These are phyloP conservation scores for Nycticorax nycticorax DNA, from an alignment of 2,113 vertebrate genomes.

Conservation along the genomic window DNA sequence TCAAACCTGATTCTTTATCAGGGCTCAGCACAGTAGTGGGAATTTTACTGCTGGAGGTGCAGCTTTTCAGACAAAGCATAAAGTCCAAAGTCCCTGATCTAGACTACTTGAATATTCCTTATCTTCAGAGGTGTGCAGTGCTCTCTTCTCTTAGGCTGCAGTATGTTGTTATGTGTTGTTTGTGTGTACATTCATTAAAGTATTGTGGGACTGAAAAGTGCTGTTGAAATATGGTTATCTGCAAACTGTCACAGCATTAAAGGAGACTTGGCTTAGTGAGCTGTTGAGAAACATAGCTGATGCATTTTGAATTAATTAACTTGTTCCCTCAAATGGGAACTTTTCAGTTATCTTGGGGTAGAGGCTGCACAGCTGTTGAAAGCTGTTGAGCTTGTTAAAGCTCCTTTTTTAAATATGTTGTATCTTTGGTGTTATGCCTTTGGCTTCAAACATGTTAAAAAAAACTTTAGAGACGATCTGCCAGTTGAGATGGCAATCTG, in stretches of 20 bases:
- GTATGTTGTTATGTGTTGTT: not conserved
- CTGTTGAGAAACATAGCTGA: not conserved
- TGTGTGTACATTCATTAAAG: not conserved
- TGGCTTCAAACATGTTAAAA: not conserved
- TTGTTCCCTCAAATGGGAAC: not conserved
- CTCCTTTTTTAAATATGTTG: not conserved
- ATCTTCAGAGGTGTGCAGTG: not conserved
- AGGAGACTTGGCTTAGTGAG: not conserved
- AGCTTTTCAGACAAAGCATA: not conserved
- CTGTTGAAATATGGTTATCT: not conserved
- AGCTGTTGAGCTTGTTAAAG: not conserved
- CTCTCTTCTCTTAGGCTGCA: not conserved
- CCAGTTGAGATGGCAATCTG: slow-evolving; percentile 13
- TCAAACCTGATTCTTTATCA: slow-evolving; percentile 26
- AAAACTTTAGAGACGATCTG: not conserved
- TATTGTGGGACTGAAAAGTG: not conserved
- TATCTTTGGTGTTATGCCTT: not conserved
- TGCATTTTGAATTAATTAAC: not conserved
- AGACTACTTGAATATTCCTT: not conserved
- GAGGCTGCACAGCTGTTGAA: not conserved
- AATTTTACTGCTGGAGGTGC: slow-evolving; percentile 24
- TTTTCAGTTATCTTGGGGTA: not conserved
- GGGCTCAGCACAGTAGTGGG: not conserved
- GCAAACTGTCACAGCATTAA: not conserved
- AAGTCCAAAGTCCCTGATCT: slow-evolving; percentile 10